Conservation (phyloP, 2,888 invertebrate genomes). For the Timandra comae region DNA sequence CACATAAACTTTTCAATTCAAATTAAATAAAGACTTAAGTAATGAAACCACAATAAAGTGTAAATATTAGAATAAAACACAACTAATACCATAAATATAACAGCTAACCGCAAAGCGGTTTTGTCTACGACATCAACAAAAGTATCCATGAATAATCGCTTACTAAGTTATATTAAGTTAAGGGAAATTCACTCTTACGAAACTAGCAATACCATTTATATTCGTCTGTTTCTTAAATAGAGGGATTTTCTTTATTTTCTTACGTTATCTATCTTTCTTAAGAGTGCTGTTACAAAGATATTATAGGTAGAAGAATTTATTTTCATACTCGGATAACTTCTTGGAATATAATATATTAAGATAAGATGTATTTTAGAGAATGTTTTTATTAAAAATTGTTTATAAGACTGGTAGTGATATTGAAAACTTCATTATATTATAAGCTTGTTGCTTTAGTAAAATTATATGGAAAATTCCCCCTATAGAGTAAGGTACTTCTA, state of each 20-base stretch:
- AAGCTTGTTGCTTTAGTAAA: too few relatives aligned
- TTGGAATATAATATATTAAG: slow-evolving; percentile 2
- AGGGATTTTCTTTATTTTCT: slow-evolving; percentile 10
- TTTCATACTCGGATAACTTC: slow-evolving; percentile 2
- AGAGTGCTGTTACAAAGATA: slow-evolving; percentile 9
- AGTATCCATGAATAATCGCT: slow-evolving; percentile 28
- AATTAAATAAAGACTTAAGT: too few relatives aligned
- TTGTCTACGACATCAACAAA: slow-evolving; percentile 26
- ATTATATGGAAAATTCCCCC: too few relatives aligned
- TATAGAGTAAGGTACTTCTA: too few relatives aligned
- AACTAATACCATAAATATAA: too few relatives aligned
- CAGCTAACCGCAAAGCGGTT: slow-evolving; percentile 20
- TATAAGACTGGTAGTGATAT: too few relatives aligned
- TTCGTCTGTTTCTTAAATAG: slow-evolving; percentile 6
- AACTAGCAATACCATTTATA: slow-evolving; percentile 5
- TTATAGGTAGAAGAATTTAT: slow-evolving; percentile 3
- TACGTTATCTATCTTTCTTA: slow-evolving; percentile 25
- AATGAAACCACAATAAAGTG: too few relatives aligned
- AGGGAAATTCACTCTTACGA: slow-evolving; percentile 8
- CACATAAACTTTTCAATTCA: too few relatives aligned
- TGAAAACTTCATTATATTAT: too few relatives aligned
- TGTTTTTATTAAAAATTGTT: slow-evolving; percentile 5
- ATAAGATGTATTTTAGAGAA: background rate
- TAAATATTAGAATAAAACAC: too few relatives aligned
- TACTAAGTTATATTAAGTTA: slow-evolving; percentile 12